Percentiles rank a stretch among this genome's conserved stretches.
Conservation (phyloP, 2,888 invertebrate genomes). For the Caenorhabditis sp. region DNA sequence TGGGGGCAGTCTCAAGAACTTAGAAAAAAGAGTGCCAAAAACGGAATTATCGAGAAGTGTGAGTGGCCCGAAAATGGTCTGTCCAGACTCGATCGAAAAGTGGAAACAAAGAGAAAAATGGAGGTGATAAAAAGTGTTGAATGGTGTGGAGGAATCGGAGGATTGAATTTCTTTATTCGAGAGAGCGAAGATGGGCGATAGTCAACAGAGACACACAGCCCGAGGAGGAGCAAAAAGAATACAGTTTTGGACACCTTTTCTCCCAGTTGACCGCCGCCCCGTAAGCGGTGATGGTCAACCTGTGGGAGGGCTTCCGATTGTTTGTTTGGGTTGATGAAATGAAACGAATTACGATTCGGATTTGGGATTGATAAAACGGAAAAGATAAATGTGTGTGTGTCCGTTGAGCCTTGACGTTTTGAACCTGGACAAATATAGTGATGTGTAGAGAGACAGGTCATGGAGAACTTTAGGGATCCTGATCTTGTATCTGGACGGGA, state of each 20-base stretch:
- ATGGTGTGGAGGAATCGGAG: conserved; percentile 4
- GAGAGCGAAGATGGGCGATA: conserved; percentile 12
- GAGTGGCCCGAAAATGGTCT: not conserved
- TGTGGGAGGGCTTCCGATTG: not conserved
- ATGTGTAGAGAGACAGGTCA: not conserved
- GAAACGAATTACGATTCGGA: conserved; percentile 26
- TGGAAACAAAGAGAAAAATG: not conserved
- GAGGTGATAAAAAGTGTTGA: conserved; percentile 17
- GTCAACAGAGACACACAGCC: conserved; percentile 16
- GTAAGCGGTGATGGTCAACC: not conserved
- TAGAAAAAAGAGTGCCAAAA: not conserved
- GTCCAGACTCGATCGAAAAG: not conserved
- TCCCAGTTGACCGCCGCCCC: not conserved
- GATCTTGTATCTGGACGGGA: no score
- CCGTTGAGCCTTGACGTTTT: conserved; percentile 21
- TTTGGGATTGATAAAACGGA: conserved; percentile 25
- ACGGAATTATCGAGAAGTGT: not conserved
- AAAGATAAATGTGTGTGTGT: conserved; percentile 3
- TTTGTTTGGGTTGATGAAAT: conserved; percentile 33
- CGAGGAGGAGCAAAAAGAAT: conserved; percentile 21
- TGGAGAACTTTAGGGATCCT: no score
- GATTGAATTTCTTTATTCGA: conserved; percentile 43
- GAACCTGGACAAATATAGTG: conserved; percentile 32
- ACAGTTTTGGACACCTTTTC: conserved; percentile 52
- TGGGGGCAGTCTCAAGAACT: no score